A percentile compares a stretch with the other conserved stretches of the same genome.
Evolutionary conservation across 2,888 invertebrate genomes (phyloP).

Genomic region (Acleris emargana): DNA sequence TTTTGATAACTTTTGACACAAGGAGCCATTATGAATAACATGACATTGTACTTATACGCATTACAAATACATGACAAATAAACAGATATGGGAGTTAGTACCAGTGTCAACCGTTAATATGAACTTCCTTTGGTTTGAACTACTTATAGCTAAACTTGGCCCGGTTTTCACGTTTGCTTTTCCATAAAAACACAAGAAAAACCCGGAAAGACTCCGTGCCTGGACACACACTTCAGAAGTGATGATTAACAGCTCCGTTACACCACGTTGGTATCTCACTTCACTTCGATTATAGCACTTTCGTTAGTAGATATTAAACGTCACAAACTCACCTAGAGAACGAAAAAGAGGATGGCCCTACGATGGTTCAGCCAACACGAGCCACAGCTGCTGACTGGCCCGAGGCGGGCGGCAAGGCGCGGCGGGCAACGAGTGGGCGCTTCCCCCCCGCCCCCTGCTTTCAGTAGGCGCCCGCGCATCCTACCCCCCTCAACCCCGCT

Average conservation of each 20-base stretch:
- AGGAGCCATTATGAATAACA: too few relatives aligned
- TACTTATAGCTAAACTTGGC: background rate
- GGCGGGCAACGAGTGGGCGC: conserved; percentile 76
- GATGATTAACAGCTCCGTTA: conserved; percentile 54
- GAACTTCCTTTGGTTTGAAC: conserved; percentile 5
- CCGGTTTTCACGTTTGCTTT: background rate
- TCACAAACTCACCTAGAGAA: conserved; percentile 79
- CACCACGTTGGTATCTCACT: conserved; percentile 63
- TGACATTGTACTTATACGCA: too few relatives aligned
- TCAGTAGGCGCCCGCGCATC: conserved; percentile 43
- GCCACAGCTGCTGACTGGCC: conserved; percentile 82
- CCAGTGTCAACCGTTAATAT: background rate
- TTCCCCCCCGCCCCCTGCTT: conserved; percentile 43
- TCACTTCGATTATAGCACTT: conserved; percentile 68
- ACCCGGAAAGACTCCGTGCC: conserved; percentile 5
- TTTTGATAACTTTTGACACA: too few relatives aligned
- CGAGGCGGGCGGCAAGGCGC: conserved; percentile 79
- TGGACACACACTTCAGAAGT: conserved; percentile 45
- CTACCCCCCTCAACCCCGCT: conserved; percentile 43
- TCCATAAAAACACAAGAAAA: conserved; percentile 5
- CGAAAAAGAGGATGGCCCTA: conserved; percentile 81
- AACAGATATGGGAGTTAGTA: background rate
- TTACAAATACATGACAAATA: background rate
- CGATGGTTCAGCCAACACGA: conserved; percentile 87
- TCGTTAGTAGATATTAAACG: conserved; percentile 54